A percentile compares a stretch with the other conserved stretches of the same genome.
Evolutionary conservation across 2,797 vertebrate species (phyloP).

Genomic region (Anomalospiza imberbis): DNA sequence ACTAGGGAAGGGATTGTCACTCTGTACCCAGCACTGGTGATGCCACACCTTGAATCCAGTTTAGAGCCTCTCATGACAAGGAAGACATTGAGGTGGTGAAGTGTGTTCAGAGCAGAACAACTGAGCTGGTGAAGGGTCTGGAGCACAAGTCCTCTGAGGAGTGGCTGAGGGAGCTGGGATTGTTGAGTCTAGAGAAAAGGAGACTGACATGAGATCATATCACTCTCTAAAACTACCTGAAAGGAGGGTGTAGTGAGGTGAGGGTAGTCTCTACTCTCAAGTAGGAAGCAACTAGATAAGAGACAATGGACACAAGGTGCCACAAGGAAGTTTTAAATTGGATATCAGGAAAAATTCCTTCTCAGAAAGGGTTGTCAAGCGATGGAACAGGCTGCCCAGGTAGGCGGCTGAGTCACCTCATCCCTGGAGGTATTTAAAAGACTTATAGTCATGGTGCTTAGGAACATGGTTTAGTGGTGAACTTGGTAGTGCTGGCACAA

Average conservation of each 20-base stretch:
- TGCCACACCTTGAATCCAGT: not conserved
- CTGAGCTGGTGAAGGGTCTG: not conserved
- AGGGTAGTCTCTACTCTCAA: not conserved
- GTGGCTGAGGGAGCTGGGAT: not conserved
- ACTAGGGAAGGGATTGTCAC: rapidly evolving
- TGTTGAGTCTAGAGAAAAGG: not conserved
- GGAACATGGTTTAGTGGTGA: not conserved
- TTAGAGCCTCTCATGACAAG: not conserved
- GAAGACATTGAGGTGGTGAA: not conserved
- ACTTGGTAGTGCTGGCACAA: not conserved
- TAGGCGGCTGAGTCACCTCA: not conserved
- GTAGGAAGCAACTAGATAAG: not conserved
- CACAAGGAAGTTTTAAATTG: not conserved
- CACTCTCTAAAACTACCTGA: not conserved
- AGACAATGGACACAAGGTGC: not conserved
- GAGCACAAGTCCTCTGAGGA: not conserved
- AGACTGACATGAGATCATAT: not conserved
- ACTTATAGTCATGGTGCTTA: not conserved
- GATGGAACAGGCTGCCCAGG: not conserved
- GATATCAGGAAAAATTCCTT: not conserved
- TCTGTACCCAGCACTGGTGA: not conserved
- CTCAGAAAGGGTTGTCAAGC: not conserved
- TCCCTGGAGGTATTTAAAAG: not conserved
- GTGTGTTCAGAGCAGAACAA: not conserved
- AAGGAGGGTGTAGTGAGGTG: not conserved